These are phyloP conservation scores for Nebria salina DNA, from an alignment of 2,888 invertebrate genomes.

Conservation along the genomic window DNA sequence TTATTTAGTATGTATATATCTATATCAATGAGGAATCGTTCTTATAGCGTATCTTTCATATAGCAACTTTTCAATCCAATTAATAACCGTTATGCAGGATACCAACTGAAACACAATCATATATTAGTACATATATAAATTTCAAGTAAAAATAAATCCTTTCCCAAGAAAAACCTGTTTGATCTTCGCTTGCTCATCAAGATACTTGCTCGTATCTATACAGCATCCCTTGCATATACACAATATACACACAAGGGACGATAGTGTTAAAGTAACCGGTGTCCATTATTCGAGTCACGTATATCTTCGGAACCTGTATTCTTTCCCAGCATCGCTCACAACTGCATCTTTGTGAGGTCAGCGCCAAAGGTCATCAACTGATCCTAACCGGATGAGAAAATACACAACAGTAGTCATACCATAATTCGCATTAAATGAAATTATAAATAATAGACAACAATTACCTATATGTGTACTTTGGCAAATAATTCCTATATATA, in stretches of 20 bases:
- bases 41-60: too few species aligned
- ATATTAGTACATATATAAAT: neutral
- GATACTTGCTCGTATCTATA: neutral
- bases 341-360: constrained; percentile 17
- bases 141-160: neutral
- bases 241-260: neutral
- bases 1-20: too few species aligned
- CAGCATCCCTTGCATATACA: neutral
- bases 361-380: constrained; percentile 2
- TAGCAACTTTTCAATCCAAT: too few species aligned
- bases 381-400: neutral
- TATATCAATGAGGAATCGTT: too few species aligned
- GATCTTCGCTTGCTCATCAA: neutral
- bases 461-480: too few species aligned
- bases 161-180: neutral
- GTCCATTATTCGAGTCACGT: constrained; percentile 7
- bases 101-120: too few species aligned
- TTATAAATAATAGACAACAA: too few species aligned
- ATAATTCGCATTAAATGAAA: too few species aligned
- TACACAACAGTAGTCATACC: neutral
- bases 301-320: constrained; percentile 17
- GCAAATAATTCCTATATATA: too few species aligned
- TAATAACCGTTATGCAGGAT: too few species aligned
- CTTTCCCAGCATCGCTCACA: constrained; percentile 13
- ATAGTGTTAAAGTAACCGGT: constrained; percentile 5